Evolutionary conservation across 2,888 invertebrate genomes (phyloP), one percentile per base, ranked within the genome.

Genomic region (Ormia ochracea): DNA sequence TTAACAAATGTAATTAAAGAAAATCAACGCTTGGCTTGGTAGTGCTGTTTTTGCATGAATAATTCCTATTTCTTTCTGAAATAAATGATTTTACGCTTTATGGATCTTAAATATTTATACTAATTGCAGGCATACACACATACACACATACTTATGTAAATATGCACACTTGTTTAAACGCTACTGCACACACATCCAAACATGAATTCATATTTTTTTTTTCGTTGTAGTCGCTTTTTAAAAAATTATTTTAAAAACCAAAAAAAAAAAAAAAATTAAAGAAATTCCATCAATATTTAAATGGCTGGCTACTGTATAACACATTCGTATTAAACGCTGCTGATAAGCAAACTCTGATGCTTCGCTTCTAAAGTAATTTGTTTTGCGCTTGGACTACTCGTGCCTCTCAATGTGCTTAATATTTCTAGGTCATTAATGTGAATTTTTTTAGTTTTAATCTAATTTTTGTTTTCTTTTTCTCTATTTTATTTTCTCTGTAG

Each of bases 351-450:
- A 56, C 33, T 36, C 33, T 48, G n/a, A 17, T 33, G 33, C 36
- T 56, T 58, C 5, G 54, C 31, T 65, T 38, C 28, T 4, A 19
- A 52, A 66, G 17, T 41, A 23, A 31, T 41, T n/a, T 2, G 9
- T 28, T 54, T 68, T 31, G 17, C 45, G 45, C 17, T 58, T 45
- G 36, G 12, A 19, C 23, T 31, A 21, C n/a, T 28, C 14, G 38
- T 21, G 12, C 68, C 56, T 58, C 45, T 36, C 56, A 38, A 26
- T 63, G 33, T 23, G 33, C 63, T 45, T 23, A 45, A 65, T 52
- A 36, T 74, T 75, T 75, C 65, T 75, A 75, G 74, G 79, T 75
- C 75, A 75, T 75, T 74, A 65, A 38, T 65, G 43, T 59, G n/a
- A n/a, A 23, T 36, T 28, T 56, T 66, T 54, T 17, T 36, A n/a